Percentiles rank a stretch among this genome's conserved stretches.
These are phyloP conservation scores for Cheirogaleus major DNA, from an alignment of 2,797 vertebrate genomes.

Conservation along the genomic window DNA sequence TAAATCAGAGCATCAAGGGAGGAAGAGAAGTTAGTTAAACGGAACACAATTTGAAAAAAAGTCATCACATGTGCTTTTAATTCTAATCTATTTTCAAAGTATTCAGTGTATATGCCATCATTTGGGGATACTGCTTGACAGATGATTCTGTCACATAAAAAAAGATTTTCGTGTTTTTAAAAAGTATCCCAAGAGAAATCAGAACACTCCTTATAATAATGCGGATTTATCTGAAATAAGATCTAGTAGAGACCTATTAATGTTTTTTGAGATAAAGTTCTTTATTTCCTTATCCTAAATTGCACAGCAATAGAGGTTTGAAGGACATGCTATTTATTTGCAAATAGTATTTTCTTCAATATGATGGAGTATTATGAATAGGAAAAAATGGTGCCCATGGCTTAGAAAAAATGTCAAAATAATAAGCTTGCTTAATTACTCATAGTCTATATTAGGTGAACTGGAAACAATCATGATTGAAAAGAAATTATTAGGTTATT, in stretches of 20 bases:
- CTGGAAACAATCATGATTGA: background rate
- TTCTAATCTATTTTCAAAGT: constrained; percentile 57
- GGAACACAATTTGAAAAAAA: background rate
- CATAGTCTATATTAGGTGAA: background rate
- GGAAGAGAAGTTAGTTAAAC: constrained; percentile 18
- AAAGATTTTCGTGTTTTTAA: constrained; percentile 65
- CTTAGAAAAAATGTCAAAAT: constrained; percentile 22
- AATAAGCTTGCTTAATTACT: constrained; percentile 26
- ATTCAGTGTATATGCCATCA: constrained; percentile 15
- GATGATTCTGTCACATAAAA: constrained; percentile 56
- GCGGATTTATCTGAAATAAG: constrained; percentile 71
- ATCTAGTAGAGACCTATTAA: constrained; percentile 59
- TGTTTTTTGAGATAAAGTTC: constrained; percentile 61
- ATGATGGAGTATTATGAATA: background rate
- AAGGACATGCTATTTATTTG: constrained; percentile 75
- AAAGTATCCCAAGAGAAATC: constrained; percentile 55
- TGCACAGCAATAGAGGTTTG: constrained; percentile 66
- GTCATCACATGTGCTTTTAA: background rate
- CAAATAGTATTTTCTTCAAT: constrained; percentile 56
- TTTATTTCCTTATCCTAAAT: constrained; percentile 65
- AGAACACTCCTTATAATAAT: constrained; percentile 52
- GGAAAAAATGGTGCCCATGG: background rate
- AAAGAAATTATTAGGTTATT: background rate
- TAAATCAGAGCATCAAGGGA: background rate
- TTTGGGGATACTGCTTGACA: constrained; percentile 58